Evolutionary conservation across 2,797 vertebrate species (phyloP).

Genomic region (Eidolon dupreanum): DNA sequence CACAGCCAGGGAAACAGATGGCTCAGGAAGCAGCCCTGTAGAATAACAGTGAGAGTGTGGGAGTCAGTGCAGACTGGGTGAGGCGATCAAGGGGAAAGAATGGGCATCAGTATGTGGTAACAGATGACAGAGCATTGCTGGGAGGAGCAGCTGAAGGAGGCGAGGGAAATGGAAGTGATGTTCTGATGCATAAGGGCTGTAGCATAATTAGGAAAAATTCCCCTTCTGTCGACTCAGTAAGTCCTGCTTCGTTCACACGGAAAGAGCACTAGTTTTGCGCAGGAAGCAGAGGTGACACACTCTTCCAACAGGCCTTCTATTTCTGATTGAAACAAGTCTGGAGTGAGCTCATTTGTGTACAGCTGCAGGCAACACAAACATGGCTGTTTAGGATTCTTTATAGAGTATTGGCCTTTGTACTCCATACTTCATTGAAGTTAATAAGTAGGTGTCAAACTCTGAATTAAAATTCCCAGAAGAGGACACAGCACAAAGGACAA

Average conservation of each 20-base stretch:
- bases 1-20: slow-evolving; percentile 76
- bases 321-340: slow-evolving; percentile 83
- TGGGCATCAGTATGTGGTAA: slow-evolving; percentile 32
- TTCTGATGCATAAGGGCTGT: slow-evolving; percentile 45
- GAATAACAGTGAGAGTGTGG: slow-evolving; percentile 67
- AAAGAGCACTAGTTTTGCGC: background rate
- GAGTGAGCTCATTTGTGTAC: slow-evolving; percentile 87
- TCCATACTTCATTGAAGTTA: slow-evolving; percentile 89
- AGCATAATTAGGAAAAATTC: slow-evolving; percentile 61
- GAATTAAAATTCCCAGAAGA: slow-evolving; percentile 91
- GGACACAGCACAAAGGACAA: slow-evolving; percentile 90
- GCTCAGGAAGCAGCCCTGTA: slow-evolving; percentile 75
- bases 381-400: slow-evolving; percentile 87
- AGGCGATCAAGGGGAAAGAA: slow-evolving; percentile 56
- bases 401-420: slow-evolving; percentile 86
- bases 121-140: slow-evolving; percentile 67
- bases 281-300: slow-evolving; percentile 74
- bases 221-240: slow-evolving; percentile 7
- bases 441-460: slow-evolving; percentile 91
- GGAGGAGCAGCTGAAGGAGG: slow-evolving; percentile 63
- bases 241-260: background rate
- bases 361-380: slow-evolving; percentile 88
- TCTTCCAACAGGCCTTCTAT: slow-evolving; percentile 58
- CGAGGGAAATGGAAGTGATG: slow-evolving; percentile 60
- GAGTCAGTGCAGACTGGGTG: slow-evolving; percentile 60